Base-by-base conservation (phyloP, 1,140 invertebrate species). In the Trinorchestia longiramus region DNA sequence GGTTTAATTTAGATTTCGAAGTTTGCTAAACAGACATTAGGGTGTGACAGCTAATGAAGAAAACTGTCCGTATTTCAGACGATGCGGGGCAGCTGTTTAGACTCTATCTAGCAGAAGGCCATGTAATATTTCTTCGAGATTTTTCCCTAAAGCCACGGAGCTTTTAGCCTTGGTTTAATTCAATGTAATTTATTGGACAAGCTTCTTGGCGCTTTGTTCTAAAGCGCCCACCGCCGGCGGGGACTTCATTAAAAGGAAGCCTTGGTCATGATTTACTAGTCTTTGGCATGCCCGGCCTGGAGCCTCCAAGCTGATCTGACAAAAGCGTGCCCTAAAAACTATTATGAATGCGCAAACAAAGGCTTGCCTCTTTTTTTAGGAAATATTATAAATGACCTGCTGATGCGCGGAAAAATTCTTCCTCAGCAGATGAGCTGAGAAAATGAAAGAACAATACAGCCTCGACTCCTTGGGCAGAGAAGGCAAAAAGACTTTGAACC, bases 131-230 rank as follows among this genome's bases (percentile, higher is more conserved):
- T 94, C 92, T 94, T 94, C 92, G 92, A n/a, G 92, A 94, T 94
- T 94, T 94, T 94, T 94, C 92, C 92, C 92, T 94, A 47, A 94
- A 94, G 92, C 92, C 92, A 47, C 92, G 44, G 40, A 94, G 92
- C 92, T 94, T 94, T 94, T 94, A 94, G 92, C 92, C 92, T 45
- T 94, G 92, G 43, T 94, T 94, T 94, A 94, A 94, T 94, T 94
- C 92, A 94, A 47, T 44, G 92, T 94, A 94, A 94, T 94, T 94
- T 94, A 94, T 94, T 94, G 92, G 92, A 94, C 92, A 94, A 94
- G 92, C 43, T 94, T 94, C 92, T 94, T 94, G 92, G 92, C 92
- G 92, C 92, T 94, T 94, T 94, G 92, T 94, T 94, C 92, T 94
- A 94, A 94, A 94, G 44, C 92, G 92, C 19, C 92, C 92, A 47